Percentiles rank a stretch among this genome's conserved stretches.
These are phyloP conservation scores for Drosophila insularis DNA, from an alignment of 1,140 invertebrate species.

Conservation along the genomic window DNA sequence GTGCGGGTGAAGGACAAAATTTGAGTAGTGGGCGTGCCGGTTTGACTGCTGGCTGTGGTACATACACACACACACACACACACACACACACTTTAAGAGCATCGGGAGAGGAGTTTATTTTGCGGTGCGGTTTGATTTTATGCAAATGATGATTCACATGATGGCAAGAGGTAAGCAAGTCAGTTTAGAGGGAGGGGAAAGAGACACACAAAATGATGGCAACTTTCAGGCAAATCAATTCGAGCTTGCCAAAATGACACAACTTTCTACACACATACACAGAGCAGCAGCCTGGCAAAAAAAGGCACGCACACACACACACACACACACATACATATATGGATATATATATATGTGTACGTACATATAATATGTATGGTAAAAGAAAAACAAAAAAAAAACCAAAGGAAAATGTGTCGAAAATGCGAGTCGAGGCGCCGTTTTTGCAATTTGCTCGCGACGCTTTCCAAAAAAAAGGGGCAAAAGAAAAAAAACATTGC, in stretches of 20 bases:
- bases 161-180: background rate
- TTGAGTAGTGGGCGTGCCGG: constrained; percentile 46
- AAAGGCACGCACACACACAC: constrained; percentile 31
- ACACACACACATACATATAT: constrained; percentile 6
- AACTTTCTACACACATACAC: constrained; percentile 33
- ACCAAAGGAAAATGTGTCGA: constrained; percentile 44
- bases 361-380: background rate
- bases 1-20: background rate
- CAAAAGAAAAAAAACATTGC: constrained; percentile 27
- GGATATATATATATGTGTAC: background rate
- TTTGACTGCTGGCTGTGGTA: constrained; percentile 32
- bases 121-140: constrained; percentile 75
- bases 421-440: constrained; percentile 66
- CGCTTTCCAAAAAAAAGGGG: constrained; percentile 45
- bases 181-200: background rate
- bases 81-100: constrained; percentile 27
- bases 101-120: constrained; percentile 65
- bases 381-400: constrained; percentile 23
- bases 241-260: constrained; percentile 73
- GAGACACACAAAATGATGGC: constrained; percentile 19
- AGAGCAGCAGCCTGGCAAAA: constrained; percentile 9
- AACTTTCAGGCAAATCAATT: constrained; percentile 76
- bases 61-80: too few relatives aligned
- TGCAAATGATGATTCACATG: constrained; percentile 63
- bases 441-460: constrained; percentile 72